Evolutionary conservation across 53 echinoderm and acorn worm species (phyloP).

Genomic region (Apostichopus leukothele): DNA sequence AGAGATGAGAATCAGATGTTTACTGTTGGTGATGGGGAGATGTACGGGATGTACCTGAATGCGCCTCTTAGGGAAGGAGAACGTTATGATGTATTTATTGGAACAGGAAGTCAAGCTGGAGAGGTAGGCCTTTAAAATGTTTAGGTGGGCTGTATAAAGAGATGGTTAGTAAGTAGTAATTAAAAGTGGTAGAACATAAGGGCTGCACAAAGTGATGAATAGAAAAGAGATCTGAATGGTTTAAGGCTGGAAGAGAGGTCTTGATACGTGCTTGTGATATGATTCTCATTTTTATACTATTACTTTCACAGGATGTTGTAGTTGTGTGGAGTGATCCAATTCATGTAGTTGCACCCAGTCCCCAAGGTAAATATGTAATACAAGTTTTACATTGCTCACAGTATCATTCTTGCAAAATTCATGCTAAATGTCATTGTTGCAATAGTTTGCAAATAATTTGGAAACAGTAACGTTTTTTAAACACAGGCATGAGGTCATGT

Average conservation of each 20-base stretch:
- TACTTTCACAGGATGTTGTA: background rate
- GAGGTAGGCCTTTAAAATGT: constrained; percentile 6
- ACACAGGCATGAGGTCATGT: too few relatives aligned
- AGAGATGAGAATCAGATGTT: constrained; percentile 16
- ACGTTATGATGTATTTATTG: constrained; percentile 55
- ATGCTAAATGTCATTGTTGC: too few relatives aligned
- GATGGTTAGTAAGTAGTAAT: too few relatives aligned
- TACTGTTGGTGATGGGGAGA: constrained; percentile 62
- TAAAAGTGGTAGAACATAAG: background rate
- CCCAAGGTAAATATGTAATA: too few relatives aligned
- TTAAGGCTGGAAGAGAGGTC: background rate
- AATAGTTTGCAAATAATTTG: too few relatives aligned
- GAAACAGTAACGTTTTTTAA: too few relatives aligned
- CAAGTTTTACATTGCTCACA: too few relatives aligned
- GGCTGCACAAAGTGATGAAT: background rate
- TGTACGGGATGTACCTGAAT: constrained; percentile 59
- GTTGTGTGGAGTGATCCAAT: background rate
- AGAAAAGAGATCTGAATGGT: background rate
- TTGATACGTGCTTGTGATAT: background rate
- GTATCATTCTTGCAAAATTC: too few relatives aligned
- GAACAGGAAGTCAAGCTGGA: constrained; percentile 46
- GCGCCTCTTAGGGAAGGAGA: constrained; percentile 58
- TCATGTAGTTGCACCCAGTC: background rate
- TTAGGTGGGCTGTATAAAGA: too few relatives aligned
- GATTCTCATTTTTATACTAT: background rate